A percentile compares a stretch with the other conserved stretches of the same genome.
Conservation (phyloP, 1,140 invertebrate genomes). For the Drosophila orena region DNA sequence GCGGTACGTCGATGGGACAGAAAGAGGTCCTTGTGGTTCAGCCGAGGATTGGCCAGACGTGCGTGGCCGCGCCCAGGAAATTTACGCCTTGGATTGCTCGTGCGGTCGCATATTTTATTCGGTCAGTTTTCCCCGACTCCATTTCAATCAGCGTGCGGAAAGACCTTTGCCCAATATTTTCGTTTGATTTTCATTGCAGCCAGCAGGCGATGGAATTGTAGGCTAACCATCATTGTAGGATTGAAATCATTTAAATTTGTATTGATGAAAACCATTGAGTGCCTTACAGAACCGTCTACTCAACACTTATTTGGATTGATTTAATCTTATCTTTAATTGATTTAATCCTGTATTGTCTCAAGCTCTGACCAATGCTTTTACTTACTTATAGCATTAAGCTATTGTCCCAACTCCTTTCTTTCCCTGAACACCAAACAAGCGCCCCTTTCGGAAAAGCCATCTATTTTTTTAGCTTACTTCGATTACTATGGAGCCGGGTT, state of each 20-base stretch:
- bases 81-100: slow-evolving; percentile 78
- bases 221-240: no score
- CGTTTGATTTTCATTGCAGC: background rate
- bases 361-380: background rate
- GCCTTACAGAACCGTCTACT: background rate
- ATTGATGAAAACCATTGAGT: background rate
- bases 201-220: no score
- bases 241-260: background rate
- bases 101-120: slow-evolving; percentile 76
- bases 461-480: slow-evolving; percentile 37
- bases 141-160: slow-evolving; percentile 68
- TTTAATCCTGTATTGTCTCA: background rate
- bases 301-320: background rate
- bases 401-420: slow-evolving; percentile 3
- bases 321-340: slow-evolving; percentile 1
- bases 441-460: slow-evolving; percentile 22
- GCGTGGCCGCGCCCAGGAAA: slow-evolving; percentile 64
- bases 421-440: slow-evolving; percentile 3
- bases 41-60: slow-evolving; percentile 51
- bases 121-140: slow-evolving; percentile 18
- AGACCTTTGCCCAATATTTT: slow-evolving; percentile 16
- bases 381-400: background rate
- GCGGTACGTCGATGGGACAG: background rate
- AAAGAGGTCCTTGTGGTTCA: slow-evolving; percentile 15
- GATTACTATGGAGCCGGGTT: slow-evolving; percentile 10